phyloP scores from a whole-genome alignment of 2,797 vertebrate genomes.

The Sebastes iracundus region DNA sequence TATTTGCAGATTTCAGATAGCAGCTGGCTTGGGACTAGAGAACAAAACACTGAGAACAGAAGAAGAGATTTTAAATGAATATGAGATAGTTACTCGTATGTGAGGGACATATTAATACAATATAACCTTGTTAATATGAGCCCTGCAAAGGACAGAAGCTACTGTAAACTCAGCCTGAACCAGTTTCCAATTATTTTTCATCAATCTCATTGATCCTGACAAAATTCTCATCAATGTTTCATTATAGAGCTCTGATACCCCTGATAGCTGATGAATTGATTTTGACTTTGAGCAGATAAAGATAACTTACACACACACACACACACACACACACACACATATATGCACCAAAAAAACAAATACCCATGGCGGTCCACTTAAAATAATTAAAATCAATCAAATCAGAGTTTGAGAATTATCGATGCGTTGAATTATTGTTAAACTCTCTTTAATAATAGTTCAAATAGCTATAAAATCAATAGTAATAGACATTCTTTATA shows the following conservation, averaged over 20 bases:
- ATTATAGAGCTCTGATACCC: neutral
- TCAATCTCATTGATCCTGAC: neutral
- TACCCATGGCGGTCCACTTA: too few species aligned
- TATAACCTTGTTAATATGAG: neutral
- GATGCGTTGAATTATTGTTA: neutral
- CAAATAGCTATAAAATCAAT: too few species aligned
- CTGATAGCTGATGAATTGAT: slow-evolving; percentile 1
- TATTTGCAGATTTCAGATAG: slow-evolving; percentile 30
- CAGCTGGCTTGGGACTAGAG: neutral
- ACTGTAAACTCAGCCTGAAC: neutral
- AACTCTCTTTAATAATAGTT: too few species aligned
- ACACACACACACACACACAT: neutral
- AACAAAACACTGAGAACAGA: neutral
- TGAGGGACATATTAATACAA: neutral
- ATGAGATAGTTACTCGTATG: neutral
- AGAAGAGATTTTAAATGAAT: neutral
- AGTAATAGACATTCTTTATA: too few species aligned
- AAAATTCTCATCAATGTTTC: slow-evolving; percentile 3
- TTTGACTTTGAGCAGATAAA: neutral
- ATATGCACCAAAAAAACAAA: too few species aligned
- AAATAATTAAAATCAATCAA: neutral
- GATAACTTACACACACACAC: neutral
- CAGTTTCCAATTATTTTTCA: neutral
- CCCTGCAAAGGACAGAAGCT: neutral
- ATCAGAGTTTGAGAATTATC: neutral